phyloP scores from a whole-genome alignment of 2,888 invertebrate genomes.

The Drosophila rubida region DNA sequence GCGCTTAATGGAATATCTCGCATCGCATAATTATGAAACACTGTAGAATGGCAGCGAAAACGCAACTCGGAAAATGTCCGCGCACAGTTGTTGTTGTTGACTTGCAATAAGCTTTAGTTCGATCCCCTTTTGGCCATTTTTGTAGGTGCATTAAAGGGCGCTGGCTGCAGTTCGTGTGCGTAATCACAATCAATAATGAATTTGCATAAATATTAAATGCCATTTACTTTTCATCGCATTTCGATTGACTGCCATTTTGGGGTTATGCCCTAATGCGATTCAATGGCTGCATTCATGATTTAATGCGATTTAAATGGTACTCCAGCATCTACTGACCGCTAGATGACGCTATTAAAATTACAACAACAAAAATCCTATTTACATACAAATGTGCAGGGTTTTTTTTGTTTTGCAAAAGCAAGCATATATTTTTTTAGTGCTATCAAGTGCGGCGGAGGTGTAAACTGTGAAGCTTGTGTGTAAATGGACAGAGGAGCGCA shows the following conservation, averaged over 20 bases:
- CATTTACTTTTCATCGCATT: constrained; percentile 38
- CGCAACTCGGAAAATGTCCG: background rate
- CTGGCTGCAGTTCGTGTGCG: constrained; percentile 13
- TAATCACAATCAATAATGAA: constrained; percentile 64
- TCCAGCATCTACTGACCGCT: background rate
- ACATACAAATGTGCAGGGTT: constrained; percentile 58
- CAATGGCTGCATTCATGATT: constrained; percentile 6
- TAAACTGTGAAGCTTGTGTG: constrained; percentile 50
- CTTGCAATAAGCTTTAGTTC: background rate
- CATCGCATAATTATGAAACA: background rate
- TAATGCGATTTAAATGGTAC: constrained; percentile 17
- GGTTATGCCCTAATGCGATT: constrained; percentile 10
- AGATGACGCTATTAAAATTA: constrained; percentile 2
- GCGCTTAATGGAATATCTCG: background rate
- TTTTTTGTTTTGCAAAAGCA: constrained; percentile 35
- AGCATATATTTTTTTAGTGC: constrained; percentile 54
- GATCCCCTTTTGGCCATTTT: constrained; percentile 22
- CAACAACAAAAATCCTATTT: constrained; percentile 46
- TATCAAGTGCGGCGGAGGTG: constrained; percentile 52
- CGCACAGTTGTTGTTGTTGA: background rate
- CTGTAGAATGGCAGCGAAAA: background rate
- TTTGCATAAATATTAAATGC: constrained; percentile 69
- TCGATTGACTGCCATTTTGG: constrained; percentile 26
- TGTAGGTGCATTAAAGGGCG: constrained; percentile 9
- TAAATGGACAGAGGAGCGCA: constrained; percentile 34